Conservation (phyloP, 1,140 invertebrate genomes). For the Oryctes rhinoceros region DNA sequence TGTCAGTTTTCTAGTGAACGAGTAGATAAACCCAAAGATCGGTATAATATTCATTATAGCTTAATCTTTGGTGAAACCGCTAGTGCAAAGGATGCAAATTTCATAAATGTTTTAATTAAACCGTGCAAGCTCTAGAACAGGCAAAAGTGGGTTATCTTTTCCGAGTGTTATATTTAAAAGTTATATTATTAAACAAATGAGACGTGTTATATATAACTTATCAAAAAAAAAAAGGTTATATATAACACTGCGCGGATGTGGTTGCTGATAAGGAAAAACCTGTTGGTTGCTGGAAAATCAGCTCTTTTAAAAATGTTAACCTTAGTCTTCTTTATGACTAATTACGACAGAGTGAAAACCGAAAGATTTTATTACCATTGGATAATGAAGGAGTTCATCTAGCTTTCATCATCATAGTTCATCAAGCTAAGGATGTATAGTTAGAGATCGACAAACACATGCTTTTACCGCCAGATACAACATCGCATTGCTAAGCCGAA, state of each 20-base stretch:
- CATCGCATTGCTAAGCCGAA: not conserved
- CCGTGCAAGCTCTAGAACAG: not conserved
- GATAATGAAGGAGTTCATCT: conserved; percentile 56
- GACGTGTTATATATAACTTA: no score
- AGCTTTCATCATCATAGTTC: no score
- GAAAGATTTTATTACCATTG: conserved; percentile 52
- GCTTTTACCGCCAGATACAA: not conserved
- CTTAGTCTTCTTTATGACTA: conserved; percentile 10
- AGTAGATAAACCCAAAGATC: not conserved
- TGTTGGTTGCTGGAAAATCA: conserved; percentile 31
- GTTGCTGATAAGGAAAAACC: not conserved
- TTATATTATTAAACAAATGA: not conserved
- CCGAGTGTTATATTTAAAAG: not conserved
- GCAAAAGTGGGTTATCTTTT: conserved; percentile 33
- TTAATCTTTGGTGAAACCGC: not conserved
- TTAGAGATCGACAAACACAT: not conserved
- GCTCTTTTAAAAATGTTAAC: conserved; percentile 12
- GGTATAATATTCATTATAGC: not conserved
- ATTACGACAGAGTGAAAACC: conserved; percentile 34
- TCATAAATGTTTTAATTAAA: not conserved
- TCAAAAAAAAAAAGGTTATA: conserved; percentile 30
- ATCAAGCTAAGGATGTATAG: not conserved
- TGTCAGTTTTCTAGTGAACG: not conserved
- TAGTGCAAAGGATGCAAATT: not conserved
- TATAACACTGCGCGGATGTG: conserved; percentile 22